Conservation (phyloP, 2,113 vertebrate species). For the Sander vitreus region DNA sequence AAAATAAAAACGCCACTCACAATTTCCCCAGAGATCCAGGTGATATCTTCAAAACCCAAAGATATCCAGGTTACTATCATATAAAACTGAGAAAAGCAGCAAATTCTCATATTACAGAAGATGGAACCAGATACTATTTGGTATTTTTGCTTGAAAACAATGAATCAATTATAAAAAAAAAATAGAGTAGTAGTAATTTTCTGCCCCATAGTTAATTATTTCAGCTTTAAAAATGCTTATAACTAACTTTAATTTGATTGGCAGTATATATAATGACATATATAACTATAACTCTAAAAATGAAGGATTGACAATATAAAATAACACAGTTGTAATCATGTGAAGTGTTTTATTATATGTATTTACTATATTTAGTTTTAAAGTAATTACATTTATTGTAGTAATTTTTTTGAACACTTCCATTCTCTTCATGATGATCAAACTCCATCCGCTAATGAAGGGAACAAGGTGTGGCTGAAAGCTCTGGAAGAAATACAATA, state of each 20-base stretch:
- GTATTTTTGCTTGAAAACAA: background rate
- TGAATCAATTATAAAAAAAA: too few species aligned
- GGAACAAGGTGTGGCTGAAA: background rate
- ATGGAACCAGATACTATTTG: background rate
- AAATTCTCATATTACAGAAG: background rate
- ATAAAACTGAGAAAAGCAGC: background rate
- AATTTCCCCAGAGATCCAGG: background rate
- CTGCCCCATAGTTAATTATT: background rate
- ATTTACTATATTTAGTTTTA: background rate
- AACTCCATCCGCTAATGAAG: background rate
- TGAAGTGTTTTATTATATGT: background rate
- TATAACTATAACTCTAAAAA: background rate
- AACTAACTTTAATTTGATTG: background rate
- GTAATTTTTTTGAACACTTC: background rate
- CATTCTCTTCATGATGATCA: background rate
- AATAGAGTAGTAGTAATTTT: too few species aligned
- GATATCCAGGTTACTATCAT: background rate
- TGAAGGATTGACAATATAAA: background rate
- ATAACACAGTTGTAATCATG: background rate
- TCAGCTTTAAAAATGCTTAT: background rate
- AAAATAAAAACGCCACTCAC: background rate
- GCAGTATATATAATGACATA: too few species aligned
- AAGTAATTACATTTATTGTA: background rate
- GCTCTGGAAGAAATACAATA: background rate
- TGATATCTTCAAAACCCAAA: background rate